Evolutionary conservation across 2,888 invertebrate species (phyloP).

Genomic region (Cantharis nigra): DNA sequence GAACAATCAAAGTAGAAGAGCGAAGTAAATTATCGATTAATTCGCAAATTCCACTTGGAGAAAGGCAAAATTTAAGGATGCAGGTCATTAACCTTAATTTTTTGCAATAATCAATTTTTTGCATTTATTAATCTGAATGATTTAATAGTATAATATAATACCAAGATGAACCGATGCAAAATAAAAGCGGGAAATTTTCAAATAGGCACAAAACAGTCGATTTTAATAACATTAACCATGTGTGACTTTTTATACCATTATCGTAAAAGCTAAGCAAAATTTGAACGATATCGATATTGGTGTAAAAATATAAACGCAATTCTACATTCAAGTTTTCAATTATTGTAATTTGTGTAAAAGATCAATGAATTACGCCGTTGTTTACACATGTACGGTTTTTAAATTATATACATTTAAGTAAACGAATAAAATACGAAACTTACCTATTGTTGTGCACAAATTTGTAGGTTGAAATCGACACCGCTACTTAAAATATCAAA

Average conservation of each 20-base stretch:
- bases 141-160: neutral
- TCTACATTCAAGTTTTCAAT: neutral
- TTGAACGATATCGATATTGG: neutral
- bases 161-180: neutral
- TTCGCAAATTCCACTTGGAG: neutral
- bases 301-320: neutral
- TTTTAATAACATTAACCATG: neutral
- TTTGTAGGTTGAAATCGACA: neutral
- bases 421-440: neutral
- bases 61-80: neutral
- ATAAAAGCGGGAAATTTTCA: slow-evolving; percentile 2
- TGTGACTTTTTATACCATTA: neutral
- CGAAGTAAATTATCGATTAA: neutral
- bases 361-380: slow-evolving; percentile 14
- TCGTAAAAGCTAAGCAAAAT: neutral
- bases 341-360: neutral
- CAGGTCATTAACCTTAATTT: neutral
- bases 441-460: neutral
- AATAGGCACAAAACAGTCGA: neutral
- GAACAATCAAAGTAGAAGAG: neutral
- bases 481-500: slow-evolving; percentile 1
- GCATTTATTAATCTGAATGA: neutral
- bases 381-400: slow-evolving; percentile 11
- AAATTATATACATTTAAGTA: neutral
- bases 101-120: neutral